These are phyloP conservation scores for Xiphorhynchus erythropygius DNA, from an alignment of 2,797 vertebrate species.

Conservation along the genomic window DNA sequence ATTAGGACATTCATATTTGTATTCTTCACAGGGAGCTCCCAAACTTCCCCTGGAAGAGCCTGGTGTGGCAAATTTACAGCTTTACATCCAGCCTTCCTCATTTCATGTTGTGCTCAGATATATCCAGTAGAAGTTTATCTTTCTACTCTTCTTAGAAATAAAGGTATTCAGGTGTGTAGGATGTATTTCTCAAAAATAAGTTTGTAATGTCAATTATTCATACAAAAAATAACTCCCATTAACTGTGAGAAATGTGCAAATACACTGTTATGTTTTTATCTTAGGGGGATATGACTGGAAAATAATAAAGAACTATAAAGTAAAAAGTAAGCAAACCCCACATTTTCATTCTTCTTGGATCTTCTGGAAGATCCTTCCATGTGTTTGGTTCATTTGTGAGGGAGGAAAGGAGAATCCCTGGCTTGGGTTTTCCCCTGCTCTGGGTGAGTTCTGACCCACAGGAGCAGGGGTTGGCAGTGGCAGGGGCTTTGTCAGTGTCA, in stretches of 20 bases:
- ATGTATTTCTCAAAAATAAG: not conserved
- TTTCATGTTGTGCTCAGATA: not conserved
- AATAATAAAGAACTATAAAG: not conserved
- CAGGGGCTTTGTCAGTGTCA: not conserved
- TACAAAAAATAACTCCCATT: not conserved
- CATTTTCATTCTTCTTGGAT: slow-evolving; percentile 13
- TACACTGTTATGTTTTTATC: not conserved
- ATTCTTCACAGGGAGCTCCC: not conserved
- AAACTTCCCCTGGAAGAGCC: not conserved
- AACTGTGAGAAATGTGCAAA: not conserved
- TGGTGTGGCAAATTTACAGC: not conserved
- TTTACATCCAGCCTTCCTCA: not conserved
- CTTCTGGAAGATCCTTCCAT: slow-evolving; percentile 26
- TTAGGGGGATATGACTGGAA: slow-evolving; percentile 4
- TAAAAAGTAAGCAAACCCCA: not conserved
- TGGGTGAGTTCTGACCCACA: not conserved
- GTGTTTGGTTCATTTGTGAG: not conserved
- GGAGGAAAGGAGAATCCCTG: not conserved
- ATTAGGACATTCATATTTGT: not conserved
- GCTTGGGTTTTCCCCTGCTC: not conserved
- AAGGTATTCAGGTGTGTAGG: not conserved
- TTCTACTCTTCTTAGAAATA: not conserved
- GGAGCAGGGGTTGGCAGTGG: not conserved
- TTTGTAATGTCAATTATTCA: not conserved
- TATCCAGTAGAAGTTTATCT: not conserved